Evolutionary conservation across 2,888 invertebrate species (phyloP).

Genomic region (Drosophila infuscata): DNA sequence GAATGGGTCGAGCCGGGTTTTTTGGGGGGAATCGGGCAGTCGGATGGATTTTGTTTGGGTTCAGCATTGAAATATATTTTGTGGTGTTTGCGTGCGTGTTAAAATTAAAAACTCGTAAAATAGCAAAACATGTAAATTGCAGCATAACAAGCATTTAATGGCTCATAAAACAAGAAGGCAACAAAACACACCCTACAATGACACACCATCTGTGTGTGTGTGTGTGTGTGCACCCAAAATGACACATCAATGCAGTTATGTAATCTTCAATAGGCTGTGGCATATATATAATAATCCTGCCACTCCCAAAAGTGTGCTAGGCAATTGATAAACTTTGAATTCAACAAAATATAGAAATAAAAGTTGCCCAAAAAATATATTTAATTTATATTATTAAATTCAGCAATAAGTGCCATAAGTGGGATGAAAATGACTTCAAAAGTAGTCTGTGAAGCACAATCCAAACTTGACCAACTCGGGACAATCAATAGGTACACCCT

Average conservation of each 20-base stretch:
- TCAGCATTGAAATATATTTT: constrained; percentile 27
- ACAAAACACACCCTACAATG: constrained; percentile 13
- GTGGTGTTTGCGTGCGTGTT: constrained; percentile 37
- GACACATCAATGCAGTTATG: not conserved
- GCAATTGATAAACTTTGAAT: constrained; percentile 2
- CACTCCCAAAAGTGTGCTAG: constrained; percentile 53
- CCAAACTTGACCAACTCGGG: too few relatives aligned
- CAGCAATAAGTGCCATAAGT: too few relatives aligned
- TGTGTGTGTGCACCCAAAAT: not conserved
- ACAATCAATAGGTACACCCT: too few relatives aligned
- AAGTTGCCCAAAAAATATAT: not conserved
- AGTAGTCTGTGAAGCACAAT: too few relatives aligned
- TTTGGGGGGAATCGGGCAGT: not conserved
- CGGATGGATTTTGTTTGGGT: constrained; percentile 15
- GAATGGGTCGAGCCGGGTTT: not conserved
- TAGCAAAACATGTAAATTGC: constrained; percentile 69
- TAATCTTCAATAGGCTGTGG: constrained; percentile 8
- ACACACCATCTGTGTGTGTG: not conserved
- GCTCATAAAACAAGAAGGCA: constrained; percentile 58
- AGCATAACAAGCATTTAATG: constrained; percentile 76
- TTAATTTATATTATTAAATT: not conserved
- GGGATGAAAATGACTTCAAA: too few relatives aligned
- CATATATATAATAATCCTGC: constrained; percentile 28
- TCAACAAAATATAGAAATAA: not conserved
- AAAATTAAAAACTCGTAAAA: constrained; percentile 78